phyloP scores from a whole-genome alignment of 2,113 vertebrate genomes.

The Melanerpes aurifrons region DNA sequence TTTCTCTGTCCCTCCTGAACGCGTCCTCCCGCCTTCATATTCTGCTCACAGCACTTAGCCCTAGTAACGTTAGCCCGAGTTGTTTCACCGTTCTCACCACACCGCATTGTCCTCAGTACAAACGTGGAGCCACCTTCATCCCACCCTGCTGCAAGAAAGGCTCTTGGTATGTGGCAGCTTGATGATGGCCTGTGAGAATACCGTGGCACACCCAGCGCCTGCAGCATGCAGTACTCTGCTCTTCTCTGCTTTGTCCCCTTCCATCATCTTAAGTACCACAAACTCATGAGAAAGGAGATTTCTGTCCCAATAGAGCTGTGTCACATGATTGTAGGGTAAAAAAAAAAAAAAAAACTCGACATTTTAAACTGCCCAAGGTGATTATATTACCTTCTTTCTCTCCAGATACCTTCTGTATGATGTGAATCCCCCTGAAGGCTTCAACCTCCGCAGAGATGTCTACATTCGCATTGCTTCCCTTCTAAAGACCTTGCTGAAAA shows the following conservation, averaged over 20 bases:
- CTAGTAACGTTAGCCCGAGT: fast-evolving
- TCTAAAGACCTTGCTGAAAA: constrained; percentile 86
- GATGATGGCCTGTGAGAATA: background rate
- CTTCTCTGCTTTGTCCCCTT: background rate
- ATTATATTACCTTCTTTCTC: background rate
- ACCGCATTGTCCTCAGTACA: fast-evolving
- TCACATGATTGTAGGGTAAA: fast-evolving
- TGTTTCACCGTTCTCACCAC: background rate
- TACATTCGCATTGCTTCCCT: constrained; percentile 92
- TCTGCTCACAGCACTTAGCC: background rate
- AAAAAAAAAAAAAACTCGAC: fast-evolving
- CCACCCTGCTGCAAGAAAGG: fast-evolving
- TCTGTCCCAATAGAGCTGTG: fast-evolving
- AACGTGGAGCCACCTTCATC: fast-evolving
- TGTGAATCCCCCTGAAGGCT: constrained; percentile 95
- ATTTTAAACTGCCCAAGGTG: background rate
- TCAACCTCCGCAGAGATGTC: constrained; percentile 96
- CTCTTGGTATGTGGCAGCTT: fast-evolving
- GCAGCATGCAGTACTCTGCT: fast-evolving
- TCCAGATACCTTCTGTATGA: constrained; percentile 93
- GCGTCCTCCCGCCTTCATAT: fast-evolving
- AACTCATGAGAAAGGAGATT: background rate
- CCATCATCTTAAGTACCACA: background rate
- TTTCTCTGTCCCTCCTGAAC: fast-evolving
- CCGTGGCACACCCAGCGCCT: background rate